Conservation (phyloP, 1,140 invertebrate genomes). For the Brachionus manjavacas region DNA sequence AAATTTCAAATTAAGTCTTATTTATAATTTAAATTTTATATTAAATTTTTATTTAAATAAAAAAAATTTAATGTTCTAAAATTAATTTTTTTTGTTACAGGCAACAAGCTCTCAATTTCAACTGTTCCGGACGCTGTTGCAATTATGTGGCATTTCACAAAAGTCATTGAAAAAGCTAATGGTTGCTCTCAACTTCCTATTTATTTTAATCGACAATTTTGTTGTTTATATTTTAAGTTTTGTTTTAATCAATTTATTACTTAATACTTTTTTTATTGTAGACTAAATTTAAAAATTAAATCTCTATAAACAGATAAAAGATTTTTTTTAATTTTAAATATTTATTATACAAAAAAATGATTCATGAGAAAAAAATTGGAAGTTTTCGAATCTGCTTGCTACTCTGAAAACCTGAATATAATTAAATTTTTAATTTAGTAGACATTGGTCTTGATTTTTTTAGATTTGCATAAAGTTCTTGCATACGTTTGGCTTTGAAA, state of each 20-base stretch:
- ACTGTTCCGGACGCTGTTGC: background rate
- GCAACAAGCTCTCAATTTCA: slow-evolving; percentile 26
- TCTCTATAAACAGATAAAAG: background rate
- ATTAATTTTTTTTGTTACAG: slow-evolving; percentile 5
- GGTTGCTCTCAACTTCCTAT: background rate
- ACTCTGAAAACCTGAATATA: background rate
- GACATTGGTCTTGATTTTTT: background rate
- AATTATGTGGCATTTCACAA: slow-evolving; percentile 27
- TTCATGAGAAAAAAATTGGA: background rate
- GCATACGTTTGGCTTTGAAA: slow-evolving; percentile 13
- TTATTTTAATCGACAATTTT: slow-evolving; percentile 37
- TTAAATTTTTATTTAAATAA: background rate
- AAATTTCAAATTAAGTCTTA: too few species aligned
- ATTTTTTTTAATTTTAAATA: background rate
- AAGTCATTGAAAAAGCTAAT: slow-evolving; percentile 18
- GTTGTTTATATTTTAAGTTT: slow-evolving; percentile 35
- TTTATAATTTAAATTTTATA: too few species aligned
- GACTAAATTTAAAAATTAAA: background rate
- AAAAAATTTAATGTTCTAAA: background rate
- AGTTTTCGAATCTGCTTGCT: background rate
- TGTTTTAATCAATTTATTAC: slow-evolving; percentile 33
- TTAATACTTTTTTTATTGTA: background rate
- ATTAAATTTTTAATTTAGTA: background rate
- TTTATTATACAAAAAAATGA: background rate
- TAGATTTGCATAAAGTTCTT: background rate